Base-by-base conservation (phyloP, 2,888 invertebrate genomes). In the Lepidocyrtinus sp. region DNA sequence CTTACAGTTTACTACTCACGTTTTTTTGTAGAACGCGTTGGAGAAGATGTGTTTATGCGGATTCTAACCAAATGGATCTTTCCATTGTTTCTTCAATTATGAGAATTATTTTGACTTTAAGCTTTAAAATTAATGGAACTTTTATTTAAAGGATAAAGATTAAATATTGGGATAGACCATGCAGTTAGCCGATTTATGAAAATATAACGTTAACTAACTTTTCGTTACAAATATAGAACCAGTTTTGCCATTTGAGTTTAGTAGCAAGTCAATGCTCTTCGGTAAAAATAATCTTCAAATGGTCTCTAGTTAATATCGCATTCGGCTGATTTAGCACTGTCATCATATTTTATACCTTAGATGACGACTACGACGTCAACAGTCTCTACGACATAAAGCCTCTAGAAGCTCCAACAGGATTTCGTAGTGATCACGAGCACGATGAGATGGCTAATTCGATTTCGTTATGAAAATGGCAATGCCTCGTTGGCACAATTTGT, bases 281-380 rank as follows among this genome's bases (percentile, higher is more conserved):
- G n/a, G n/a, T n/a, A n/a, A n/a, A n/a, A n/a, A n/a, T n/a, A n/a
- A n/a, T n/a, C n/a, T n/a, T n/a, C 55, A 64, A 74, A 67, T 74
- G 25, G 46, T 55, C 68, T 68, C 36, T 75, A 61, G 61, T 55
- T 67, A 68, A 61, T 68, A 68, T 61, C 59, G 27, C 24, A 27
- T 75, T 68, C 69, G 61, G 68, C 69, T 50, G 75, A 75, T 75
- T 75, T 69, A 75, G 63, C 62, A 45, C 50, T 62, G 75, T 75
- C 69, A 75, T 75, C 75, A 75, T 75, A 69, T 26, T 27, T 67
- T 22, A 21, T 67, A 36, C 7, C 17, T 19, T 3, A 22, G 27
- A 17, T 71, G 61, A 72, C 64, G 45, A 46, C 64, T 63, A 72
- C 24, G 72, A 46, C 25, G 26, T 25, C 59, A 26, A 27, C 36